phyloP scores from a whole-genome alignment of 2,113 vertebrate species.

The Caloenas nicobarica region DNA sequence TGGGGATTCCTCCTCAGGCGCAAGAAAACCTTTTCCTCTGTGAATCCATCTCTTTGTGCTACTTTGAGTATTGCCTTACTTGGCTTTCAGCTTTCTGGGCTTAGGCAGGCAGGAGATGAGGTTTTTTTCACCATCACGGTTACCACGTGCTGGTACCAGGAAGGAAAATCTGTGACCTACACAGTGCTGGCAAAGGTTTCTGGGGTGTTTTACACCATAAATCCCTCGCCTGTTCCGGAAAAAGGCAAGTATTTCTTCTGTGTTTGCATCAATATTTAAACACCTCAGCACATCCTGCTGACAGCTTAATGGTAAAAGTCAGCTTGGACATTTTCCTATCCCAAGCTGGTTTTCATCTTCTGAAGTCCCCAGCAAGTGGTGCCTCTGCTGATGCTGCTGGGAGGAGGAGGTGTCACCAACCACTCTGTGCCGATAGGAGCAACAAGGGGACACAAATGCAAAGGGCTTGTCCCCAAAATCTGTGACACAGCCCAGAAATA shows the following conservation, averaged over 20 bases:
- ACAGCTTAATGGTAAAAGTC: not conserved
- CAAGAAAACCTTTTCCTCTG: not conserved
- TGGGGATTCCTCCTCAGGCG: not conserved
- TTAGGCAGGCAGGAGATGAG: not conserved
- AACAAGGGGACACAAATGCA: not conserved
- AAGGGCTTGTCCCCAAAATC: not conserved
- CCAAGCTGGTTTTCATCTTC: not conserved
- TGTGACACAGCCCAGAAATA: not conserved
- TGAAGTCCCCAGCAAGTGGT: not conserved
- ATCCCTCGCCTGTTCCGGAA: not conserved
- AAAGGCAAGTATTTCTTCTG: not conserved
- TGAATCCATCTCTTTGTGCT: not conserved
- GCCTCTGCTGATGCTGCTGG: not conserved
- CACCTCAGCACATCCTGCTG: not conserved
- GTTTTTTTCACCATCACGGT: not conserved
- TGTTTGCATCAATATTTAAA: constrained; percentile 44
- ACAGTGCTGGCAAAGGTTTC: not conserved
- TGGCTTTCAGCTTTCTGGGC: not conserved
- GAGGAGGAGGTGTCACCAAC: not conserved
- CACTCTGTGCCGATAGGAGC: not conserved
- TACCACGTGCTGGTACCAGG: not conserved
- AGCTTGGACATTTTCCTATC: not conserved
- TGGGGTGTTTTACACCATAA: not conserved
- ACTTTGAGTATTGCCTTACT: not conserved
- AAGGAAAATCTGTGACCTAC: not conserved